Evolutionary conservation across 2,113 vertebrate genomes (phyloP), one percentile per base, ranked within the genome.

Genomic region (Paramisgurnus dabryanus): DNA sequence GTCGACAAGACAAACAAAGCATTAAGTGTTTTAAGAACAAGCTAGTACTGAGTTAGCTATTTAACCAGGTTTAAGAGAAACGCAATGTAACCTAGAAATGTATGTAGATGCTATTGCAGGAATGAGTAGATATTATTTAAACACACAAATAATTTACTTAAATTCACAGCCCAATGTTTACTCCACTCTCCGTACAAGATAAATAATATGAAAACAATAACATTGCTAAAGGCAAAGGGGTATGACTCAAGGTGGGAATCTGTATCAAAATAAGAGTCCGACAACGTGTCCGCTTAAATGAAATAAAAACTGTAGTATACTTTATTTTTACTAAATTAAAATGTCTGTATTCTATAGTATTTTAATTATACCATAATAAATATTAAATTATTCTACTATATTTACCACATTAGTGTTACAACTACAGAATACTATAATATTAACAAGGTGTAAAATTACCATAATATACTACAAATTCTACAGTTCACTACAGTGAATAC

Each of bases 121-220:
- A n/a, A n/a, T 7, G 17, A 4, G 55, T n/a, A 7, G n/a, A 15
- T 65, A 15, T 22, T 3, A 58, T 65, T 57, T 58, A 10, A 66
- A 73, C 13, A 47, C 17, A 53, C 5, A 7, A 57, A 47, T 13
- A n/a, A 67, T 8, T 49, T 17, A 43, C 72, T 69, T 67, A 76
- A 27, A 18, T 22, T 69, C 13, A 69, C 63, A 6, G 15, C 7
- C 45, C 57, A 39, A 58, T 15, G 18, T 60, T 34, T 8, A 15
- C 12, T n/a, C n/a, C n/a, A n/a, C 4, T n/a, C 17, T 66, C 6
- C n/a, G 76, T 63, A 6, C 45, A 66, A 39, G 65, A 67, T 45
- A 43, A 27, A 68, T 57, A 3, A 18, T 34, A 79, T 40, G 13
- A 66, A 82, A 82, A 82, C 83, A 84, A 82, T 53, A 84, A 79